Conservation (phyloP, 2,888 invertebrate species). For the Diplolepis rosae region DNA sequence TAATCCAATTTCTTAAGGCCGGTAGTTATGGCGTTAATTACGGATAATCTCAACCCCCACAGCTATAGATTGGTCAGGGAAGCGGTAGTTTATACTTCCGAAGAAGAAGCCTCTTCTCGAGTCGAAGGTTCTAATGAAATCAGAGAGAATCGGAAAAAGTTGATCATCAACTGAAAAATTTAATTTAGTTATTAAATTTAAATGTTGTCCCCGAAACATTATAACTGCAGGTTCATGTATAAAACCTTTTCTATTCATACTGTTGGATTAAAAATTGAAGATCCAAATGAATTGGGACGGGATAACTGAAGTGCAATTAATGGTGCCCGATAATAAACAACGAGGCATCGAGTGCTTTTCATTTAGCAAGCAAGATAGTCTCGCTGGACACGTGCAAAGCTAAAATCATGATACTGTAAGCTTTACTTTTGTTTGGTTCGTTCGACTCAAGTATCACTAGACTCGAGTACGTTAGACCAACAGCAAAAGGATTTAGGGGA, state of each 20-base stretch:
- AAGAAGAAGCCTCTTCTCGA: background rate
- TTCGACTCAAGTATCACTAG: slow-evolving; percentile 53
- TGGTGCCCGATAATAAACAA: slow-evolving; percentile 61
- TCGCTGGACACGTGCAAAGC: slow-evolving; percentile 68
- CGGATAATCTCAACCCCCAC: slow-evolving; percentile 63
- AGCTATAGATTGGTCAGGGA: slow-evolving; percentile 25
- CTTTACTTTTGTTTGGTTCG: slow-evolving; percentile 62
- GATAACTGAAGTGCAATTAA: slow-evolving; percentile 55
- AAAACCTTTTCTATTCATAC: background rate
- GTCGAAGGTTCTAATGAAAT: background rate
- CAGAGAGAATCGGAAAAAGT: background rate
- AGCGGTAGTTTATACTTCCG: slow-evolving; percentile 4
- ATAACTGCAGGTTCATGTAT: background rate
- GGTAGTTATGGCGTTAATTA: slow-evolving; percentile 70
- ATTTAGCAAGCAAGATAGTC: slow-evolving; percentile 65
- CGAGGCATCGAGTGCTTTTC: slow-evolving; percentile 62
- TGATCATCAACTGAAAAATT: background rate
- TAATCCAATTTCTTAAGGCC: slow-evolving; percentile 68
- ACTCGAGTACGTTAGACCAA: slow-evolving; percentile 49
- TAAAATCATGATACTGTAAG: slow-evolving; percentile 72
- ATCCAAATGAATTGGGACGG: slow-evolving; percentile 28
- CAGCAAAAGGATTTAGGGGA: slow-evolving; percentile 21
- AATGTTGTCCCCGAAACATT: no score
- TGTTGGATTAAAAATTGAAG: background rate
- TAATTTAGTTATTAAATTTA: no score